These are phyloP conservation scores for Eudemis profundana DNA, from an alignment of 2,888 invertebrate genomes.

Conservation along the genomic window DNA sequence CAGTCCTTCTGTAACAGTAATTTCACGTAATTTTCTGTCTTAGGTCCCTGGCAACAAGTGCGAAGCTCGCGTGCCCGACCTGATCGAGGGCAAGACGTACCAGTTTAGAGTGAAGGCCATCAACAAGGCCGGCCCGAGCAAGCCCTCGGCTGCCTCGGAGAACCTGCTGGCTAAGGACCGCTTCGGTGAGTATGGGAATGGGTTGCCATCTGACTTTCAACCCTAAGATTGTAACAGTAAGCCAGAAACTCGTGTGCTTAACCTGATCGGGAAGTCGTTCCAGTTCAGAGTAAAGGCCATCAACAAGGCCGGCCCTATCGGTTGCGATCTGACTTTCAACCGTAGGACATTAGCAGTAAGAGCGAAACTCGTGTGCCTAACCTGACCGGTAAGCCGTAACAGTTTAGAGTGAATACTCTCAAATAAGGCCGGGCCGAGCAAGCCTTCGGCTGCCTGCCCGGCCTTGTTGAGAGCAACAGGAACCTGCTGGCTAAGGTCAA, in stretches of 20 bases:
- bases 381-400: constrained; percentile 96
- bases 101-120: constrained; percentile 97
- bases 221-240: constrained; percentile 90
- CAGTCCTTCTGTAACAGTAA: too few relatives aligned
- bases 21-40: background rate
- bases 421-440: too few relatives aligned
- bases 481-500: too few relatives aligned
- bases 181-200: constrained; percentile 83
- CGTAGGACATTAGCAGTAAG: constrained; percentile 91
- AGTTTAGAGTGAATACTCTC: constrained; percentile 96
- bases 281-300: constrained; percentile 97
- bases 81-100: constrained; percentile 97
- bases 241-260: constrained; percentile 94
- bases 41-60: constrained; percentile 92
- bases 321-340: constrained; percentile 3
- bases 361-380: constrained; percentile 95
- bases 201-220: too few relatives aligned
- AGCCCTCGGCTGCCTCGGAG: constrained; percentile 93
- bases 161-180: constrained; percentile 94
- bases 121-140: constrained; percentile 97
- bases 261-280: constrained; percentile 96
- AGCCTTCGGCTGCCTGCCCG: too few relatives aligned
- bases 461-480: too few relatives aligned
- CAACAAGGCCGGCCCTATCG: constrained; percentile 97
- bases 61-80: constrained; percentile 94